phyloP scores from a whole-genome alignment of 2,113 vertebrate species.

The Crotalus helleri region DNA sequence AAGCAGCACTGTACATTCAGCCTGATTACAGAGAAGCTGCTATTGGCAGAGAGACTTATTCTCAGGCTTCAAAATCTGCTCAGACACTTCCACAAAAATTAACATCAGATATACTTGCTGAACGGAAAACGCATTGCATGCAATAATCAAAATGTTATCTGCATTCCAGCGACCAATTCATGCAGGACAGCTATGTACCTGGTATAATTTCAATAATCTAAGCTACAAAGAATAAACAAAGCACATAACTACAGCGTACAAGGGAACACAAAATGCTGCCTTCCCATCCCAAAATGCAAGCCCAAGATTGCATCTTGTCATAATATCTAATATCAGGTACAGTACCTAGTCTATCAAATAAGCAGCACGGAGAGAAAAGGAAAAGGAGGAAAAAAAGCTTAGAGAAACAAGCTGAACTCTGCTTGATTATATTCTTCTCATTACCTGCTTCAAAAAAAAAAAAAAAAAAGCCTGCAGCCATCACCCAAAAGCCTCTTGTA shows the following conservation, averaged over 20 bases:
- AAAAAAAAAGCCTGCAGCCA: conserved; percentile 21
- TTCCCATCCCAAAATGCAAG: neutral
- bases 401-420: conserved; percentile 13
- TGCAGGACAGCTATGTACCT: conserved; percentile 55
- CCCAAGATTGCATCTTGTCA: conserved; percentile 47
- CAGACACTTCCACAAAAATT: conserved; percentile 60
- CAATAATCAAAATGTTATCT: conserved; percentile 65
- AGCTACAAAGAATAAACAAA: conserved; percentile 57
- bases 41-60: conserved; percentile 35
- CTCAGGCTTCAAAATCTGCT: conserved; percentile 54
- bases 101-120: conserved; percentile 62
- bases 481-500: conserved; percentile 22
- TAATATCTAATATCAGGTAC: conserved; percentile 49
- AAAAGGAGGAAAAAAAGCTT: conserved; percentile 5
- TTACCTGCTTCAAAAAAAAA: conserved; percentile 4
- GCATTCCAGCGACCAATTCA: conserved; percentile 52
- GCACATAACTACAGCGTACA: conserved; percentile 51
- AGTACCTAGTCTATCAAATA: conserved; percentile 55
- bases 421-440: conserved; percentile 4
- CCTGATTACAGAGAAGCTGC: conserved; percentile 42
- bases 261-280: conserved; percentile 55
- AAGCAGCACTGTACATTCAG: conserved; percentile 30
- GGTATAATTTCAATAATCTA: conserved; percentile 66
- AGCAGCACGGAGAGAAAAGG: conserved; percentile 31
- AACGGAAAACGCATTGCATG: conserved; percentile 56